These are phyloP conservation scores for Pheosia tremula DNA, from an alignment of 2,888 invertebrate species.

Conservation along the genomic window DNA sequence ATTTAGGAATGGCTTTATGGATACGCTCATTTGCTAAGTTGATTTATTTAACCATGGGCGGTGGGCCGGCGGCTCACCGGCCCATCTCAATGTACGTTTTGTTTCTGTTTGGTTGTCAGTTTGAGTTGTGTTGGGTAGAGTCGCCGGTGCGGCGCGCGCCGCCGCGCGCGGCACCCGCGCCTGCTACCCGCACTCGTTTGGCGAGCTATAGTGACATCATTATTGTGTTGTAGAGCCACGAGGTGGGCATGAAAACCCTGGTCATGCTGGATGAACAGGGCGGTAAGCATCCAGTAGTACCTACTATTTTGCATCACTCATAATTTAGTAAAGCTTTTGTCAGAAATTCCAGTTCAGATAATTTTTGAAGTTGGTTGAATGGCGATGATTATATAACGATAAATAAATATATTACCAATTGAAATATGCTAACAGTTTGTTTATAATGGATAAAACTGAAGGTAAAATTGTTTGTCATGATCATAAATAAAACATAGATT, in stretches of 20 bases:
- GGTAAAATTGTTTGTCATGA: conserved; percentile 75
- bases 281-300: conserved; percentile 94
- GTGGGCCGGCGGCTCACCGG: conserved; percentile 42
- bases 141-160: conserved; percentile 55
- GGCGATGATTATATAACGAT: conserved; percentile 65
- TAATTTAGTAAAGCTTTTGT: conserved; percentile 81
- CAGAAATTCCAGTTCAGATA: conserved; percentile 79
- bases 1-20: conserved; percentile 82
- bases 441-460: conserved; percentile 73
- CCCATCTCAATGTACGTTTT: conserved; percentile 68
- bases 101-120: conserved; percentile 74
- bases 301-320: conserved; percentile 80
- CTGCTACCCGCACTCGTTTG: conserved; percentile 74
- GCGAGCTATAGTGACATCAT: conserved; percentile 85
- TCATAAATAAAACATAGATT: conserved; percentile 67
- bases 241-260: conserved; percentile 99
- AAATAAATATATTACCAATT: conserved; percentile 59
- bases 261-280: conserved; percentile 99
- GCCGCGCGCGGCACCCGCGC: conserved; percentile 58
- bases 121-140: conserved; percentile 74
- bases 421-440: conserved; percentile 75
- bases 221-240: conserved; percentile 97
- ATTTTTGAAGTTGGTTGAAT: conserved; percentile 72
- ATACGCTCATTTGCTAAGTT: conserved; percentile 79
- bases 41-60: conserved; percentile 59